Evolutionary conservation across 2,113 vertebrate species (phyloP).

Genomic region (Lepus timidus): DNA sequence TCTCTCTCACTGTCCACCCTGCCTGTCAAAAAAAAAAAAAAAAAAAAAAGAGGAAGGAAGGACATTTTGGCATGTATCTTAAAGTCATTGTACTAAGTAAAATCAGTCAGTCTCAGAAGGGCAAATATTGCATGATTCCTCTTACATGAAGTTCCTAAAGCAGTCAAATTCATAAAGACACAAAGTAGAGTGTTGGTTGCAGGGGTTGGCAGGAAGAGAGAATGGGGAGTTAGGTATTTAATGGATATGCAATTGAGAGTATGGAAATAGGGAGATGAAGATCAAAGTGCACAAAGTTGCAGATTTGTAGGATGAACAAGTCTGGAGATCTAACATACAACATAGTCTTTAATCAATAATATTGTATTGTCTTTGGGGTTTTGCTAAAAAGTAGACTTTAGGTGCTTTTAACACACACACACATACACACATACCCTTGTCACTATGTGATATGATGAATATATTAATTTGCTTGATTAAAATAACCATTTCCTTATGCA

Average conservation of each 20-base stretch:
- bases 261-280: neutral
- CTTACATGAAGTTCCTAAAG: neutral
- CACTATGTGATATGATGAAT: neutral
- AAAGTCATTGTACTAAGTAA: constrained; percentile 11
- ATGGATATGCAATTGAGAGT: neutral
- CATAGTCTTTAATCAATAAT: neutral
- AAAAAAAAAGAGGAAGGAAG: too few species aligned
- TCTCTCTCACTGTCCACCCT: too few species aligned
- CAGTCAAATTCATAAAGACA: neutral
- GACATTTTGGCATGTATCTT: neutral
- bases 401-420: neutral
- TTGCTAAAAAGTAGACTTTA: neutral
- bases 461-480: neutral
- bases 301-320: neutral
- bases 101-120: neutral
- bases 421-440: neutral
- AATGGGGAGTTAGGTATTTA: neutral
- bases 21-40: too few species aligned
- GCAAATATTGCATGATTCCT: neutral
- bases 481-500: neutral
- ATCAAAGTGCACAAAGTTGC: neutral
- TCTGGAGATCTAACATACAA: neutral
- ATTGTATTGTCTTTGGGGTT: neutral
- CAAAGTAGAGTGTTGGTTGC: neutral
- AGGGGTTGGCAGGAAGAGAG: neutral